phyloP scores from a whole-genome alignment of 2,797 vertebrate species.

The Nasua narica region DNA sequence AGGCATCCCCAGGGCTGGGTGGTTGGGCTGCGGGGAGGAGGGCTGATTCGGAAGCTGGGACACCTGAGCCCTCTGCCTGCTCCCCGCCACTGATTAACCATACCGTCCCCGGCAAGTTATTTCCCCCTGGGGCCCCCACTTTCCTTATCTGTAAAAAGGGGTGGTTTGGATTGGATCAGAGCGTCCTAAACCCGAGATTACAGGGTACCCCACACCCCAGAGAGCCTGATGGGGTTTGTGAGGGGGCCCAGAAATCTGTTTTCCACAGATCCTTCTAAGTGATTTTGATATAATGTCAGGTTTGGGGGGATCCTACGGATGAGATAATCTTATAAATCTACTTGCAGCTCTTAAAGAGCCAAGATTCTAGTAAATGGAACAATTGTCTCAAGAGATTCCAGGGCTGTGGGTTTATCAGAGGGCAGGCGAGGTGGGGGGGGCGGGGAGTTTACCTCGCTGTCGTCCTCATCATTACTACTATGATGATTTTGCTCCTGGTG shows the following conservation, averaged over 20 bases:
- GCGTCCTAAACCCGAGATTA: neutral
- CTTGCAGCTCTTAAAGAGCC: neutral
- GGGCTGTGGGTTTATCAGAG: neutral
- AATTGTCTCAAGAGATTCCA: neutral
- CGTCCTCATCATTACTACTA: neutral
- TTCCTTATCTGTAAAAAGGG: slow-evolving; percentile 10
- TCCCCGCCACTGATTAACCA: neutral
- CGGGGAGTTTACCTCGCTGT: neutral
- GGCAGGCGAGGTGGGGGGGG: neutral
- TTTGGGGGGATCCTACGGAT: neutral
- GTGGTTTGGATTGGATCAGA: neutral
- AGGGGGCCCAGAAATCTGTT: neutral
- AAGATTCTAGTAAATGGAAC: neutral
- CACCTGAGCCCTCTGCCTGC: neutral
- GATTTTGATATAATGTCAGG: neutral
- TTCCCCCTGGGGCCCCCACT: neutral
- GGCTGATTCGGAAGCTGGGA: slow-evolving; percentile 10
- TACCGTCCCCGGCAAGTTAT: neutral
- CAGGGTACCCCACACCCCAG: neutral
- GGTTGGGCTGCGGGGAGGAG: neutral
- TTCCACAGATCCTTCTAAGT: neutral
- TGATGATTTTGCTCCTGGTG: neutral
- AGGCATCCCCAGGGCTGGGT: neutral
- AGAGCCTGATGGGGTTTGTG: neutral
- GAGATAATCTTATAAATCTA: neutral